Evolutionary conservation across 1,140 invertebrate genomes (phyloP), one percentile per base, ranked within the genome.

Genomic region (Drosophila murphyi): DNA sequence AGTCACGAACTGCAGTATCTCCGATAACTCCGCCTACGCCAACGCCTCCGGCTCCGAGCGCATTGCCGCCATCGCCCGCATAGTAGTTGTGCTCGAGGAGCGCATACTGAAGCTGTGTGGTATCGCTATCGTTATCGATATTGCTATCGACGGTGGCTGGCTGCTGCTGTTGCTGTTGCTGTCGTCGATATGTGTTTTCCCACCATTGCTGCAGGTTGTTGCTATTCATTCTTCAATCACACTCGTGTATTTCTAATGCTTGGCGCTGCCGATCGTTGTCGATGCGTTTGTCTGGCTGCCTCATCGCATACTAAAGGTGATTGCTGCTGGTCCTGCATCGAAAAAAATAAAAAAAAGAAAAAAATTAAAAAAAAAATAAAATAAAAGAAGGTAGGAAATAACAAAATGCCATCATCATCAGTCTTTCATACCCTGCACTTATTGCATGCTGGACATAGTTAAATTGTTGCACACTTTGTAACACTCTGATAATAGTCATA

Each of bases 131-230:
- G 41, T n/a, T 54, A 61, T 68, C 50, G 43, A 70, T 56, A 50
- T 71, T 68, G 39, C 35, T 69, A 67, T 68, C 62, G 63, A 65
- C 28, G 20, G 37, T 63, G 28, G 57, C 20, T 32, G 70, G 55
- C 12, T 64, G 57, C 7, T 72, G 51, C 8, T 72, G 69, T 31
- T 72, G 51, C 8, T 72, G 69, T 31, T 82, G 80, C 12, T 92
- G 87, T 47, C 88, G 74, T 34, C 73, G 78, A 71, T 89, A 86
- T 60, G 73, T 79, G 61, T 80, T 86, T 78, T 92, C 87, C 90
- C 90, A 91, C 90, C 90, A 91, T 88, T 92, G 78, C 69, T 92
- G 86, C 72, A 89, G 57, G 74, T 86, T 91, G 59, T 88, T 85
- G 60, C 72, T 75, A 76, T 85, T 88, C 90, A 92, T 92, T 71